Evolutionary conservation across 92 coral and sea anemone genomes (phyloP), one percentile per base, ranked within the genome.

Genomic region (Epizoanthus illoricatus): DNA sequence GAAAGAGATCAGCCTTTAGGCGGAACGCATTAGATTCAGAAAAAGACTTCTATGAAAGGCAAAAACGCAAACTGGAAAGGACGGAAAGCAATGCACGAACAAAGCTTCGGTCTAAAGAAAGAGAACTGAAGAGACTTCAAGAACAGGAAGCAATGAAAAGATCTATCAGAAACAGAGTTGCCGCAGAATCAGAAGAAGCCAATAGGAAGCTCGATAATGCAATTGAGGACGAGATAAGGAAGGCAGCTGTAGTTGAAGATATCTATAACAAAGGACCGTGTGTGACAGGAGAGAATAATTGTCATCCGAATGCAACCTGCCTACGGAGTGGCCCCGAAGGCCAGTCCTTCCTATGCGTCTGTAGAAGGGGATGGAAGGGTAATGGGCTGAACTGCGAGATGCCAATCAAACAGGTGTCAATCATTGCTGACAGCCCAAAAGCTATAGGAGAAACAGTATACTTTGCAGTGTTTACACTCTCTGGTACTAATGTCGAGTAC

Each of bases 251-350:
- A 9, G 52, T 86, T 3, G 88, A 84, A 20, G 86, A 90, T n/a
- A 86, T 90, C 57, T n/a, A 20, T 7, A 70, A 42, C 42, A 86
- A 79, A 65, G 92, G 92, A 19, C 84, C 79, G 33, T 90, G 92
- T 15, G 65, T 83, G 36, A 90, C 88, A 16, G 90, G 90, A 0
- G 92, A 90, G 65, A 79, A 90, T 54, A 74, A 84, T 60, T 90
- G 92, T 83, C 92, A 90, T 60, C 92, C 90, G 0, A 84, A 90
- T 59, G 92, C 92, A 8, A 90, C 87, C 1, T 90, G 92, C 43
- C 61, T 90, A 55, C 86, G 88, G n/a, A 54, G 81, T 15, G 92
- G 89, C 58, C 42, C 72, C 47, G 85, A 86, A 0, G 90, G 90
- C 0, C 88, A 83, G n/a, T 86, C 90, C 4, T 90, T 83, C 57